Evolutionary conservation across 1,140 invertebrate genomes (phyloP).

Genomic region (Geopemphigus sp.): DNA sequence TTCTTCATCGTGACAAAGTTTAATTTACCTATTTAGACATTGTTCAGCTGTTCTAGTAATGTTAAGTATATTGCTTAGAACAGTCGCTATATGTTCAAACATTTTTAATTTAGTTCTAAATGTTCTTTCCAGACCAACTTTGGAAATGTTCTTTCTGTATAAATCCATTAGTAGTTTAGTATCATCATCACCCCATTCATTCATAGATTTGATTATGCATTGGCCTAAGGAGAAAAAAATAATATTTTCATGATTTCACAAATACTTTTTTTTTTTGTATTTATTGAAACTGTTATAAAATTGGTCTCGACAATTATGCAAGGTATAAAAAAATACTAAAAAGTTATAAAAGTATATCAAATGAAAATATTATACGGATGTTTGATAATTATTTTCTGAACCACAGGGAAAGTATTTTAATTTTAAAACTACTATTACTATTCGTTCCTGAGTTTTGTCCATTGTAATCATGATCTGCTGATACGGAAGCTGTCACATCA

Average conservation of each 20-base stretch:
- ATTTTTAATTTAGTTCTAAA: constrained; percentile 47
- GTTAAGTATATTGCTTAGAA: constrained; percentile 1
- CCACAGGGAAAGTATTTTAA: too few species aligned
- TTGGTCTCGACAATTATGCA: too few species aligned
- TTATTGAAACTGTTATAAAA: too few species aligned
- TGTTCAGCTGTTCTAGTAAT: constrained; percentile 44
- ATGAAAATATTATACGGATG: too few species aligned
- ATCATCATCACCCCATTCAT: constrained; percentile 37
- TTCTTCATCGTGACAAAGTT: background rate
- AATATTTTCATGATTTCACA: background rate
- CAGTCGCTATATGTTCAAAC: constrained; percentile 26
- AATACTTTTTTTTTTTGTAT: background rate
- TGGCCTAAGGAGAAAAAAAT: background rate
- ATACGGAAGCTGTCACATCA: constrained; percentile 26
- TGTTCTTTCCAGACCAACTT: constrained; percentile 39
- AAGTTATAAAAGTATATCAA: too few species aligned
- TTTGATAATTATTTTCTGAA: too few species aligned
- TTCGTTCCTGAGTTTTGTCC: constrained; percentile 22
- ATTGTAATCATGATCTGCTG: constrained; percentile 43
- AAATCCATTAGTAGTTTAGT: constrained; percentile 35
- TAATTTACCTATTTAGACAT: constrained; percentile 25
- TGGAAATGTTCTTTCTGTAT: constrained; percentile 36
- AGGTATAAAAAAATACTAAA: too few species aligned
- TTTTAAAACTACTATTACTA: background rate
- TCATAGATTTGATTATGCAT: background rate